Evolutionary conservation across 2,888 invertebrate species (phyloP), one percentile per base, ranked within the genome.

Genomic region (Ochlodes sylvanus): DNA sequence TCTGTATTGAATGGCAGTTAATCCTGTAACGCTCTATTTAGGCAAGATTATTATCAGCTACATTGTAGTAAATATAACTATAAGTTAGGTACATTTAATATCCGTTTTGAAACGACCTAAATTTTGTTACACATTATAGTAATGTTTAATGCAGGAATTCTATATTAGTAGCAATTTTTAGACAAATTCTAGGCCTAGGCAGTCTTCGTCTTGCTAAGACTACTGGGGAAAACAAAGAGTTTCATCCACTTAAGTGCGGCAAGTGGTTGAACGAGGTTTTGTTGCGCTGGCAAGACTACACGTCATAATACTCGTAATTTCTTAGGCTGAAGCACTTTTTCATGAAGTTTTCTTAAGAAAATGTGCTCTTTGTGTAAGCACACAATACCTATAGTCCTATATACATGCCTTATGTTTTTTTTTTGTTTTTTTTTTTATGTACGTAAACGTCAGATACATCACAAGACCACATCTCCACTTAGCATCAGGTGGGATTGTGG

Each of bases 321-420:
- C 44, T 47, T 17, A 7, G 3, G 44, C 44, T 47, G 15, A 47
- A 47, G 44, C n/a, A 47, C 44, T 47, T 47, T 47, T 47, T 47
- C 7, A 47, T 47, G 15, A 47, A 47, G 17, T 17, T 47, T 47
- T 47, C 44, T 47, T 47, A 47, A 47, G 44, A 47, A 47, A 17
- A 47, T 47, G 17, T 47, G 17, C 17, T 47, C 17, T 47, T 1
- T 17, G 7, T 15, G 15, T 7, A 44, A 7, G 10, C 15, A 15
- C 1, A 1, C 7, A 47, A 7, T 47, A 47, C 14, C 9, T 42
- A 27, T 27, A 7, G 15, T 17, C 14, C 9, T 42, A 27, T 27
- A 27, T 27, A 5, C 27, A 27, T 27, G 27, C 27, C 5, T 27
- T 27, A 27, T 27, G 27, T 5, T 5, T 27, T 2, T 27, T 27